Conservation (phyloP, 2,113 vertebrate species). For the Gadus chalcogrammus region DNA sequence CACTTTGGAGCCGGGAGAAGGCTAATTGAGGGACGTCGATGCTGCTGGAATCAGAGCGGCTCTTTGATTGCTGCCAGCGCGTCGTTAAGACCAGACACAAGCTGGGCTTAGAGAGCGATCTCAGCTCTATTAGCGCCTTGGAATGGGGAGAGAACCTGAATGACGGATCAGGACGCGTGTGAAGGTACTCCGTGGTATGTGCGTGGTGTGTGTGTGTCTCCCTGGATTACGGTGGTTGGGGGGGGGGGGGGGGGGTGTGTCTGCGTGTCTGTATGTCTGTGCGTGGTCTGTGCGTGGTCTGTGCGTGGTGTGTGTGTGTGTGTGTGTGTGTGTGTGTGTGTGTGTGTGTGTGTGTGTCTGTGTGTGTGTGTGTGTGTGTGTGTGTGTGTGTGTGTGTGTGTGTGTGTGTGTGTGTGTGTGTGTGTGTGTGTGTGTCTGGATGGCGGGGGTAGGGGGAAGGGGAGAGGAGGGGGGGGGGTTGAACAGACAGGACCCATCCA, state of each 20-base stretch:
- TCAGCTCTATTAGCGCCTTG: not conserved
- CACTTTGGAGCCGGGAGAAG: too few relatives aligned
- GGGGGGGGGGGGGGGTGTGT: not conserved
- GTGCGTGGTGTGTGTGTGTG: not conserved
- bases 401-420: conserved; percentile 30
- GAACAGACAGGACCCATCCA: conserved; percentile 64
- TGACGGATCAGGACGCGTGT: too few relatives aligned
- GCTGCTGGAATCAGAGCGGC: too few relatives aligned
- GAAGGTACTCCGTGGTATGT: conserved; percentile 2
- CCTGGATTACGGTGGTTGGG: not conserved
- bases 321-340: conserved; percentile 6
- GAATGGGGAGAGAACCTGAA: not conserved
- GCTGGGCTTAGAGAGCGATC: not conserved
- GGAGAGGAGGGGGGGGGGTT: conserved; percentile 12
- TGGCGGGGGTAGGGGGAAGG: not conserved
- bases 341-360: conserved; percentile 27
- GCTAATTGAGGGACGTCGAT: too few relatives aligned
- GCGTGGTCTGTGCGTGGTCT: not conserved
- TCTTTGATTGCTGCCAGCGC: too few relatives aligned
- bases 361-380: too few relatives aligned
- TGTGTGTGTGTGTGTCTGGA: conserved; percentile 22
- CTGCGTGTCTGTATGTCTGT: too few relatives aligned
- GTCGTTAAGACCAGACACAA: not conserved
- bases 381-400: too few relatives aligned
- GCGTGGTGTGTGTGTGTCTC: conserved; percentile 17